Percentiles rank a stretch among this genome's conserved stretches.
Conservation (phyloP, 2,113 vertebrate species). For the Willisornis vidua region DNA sequence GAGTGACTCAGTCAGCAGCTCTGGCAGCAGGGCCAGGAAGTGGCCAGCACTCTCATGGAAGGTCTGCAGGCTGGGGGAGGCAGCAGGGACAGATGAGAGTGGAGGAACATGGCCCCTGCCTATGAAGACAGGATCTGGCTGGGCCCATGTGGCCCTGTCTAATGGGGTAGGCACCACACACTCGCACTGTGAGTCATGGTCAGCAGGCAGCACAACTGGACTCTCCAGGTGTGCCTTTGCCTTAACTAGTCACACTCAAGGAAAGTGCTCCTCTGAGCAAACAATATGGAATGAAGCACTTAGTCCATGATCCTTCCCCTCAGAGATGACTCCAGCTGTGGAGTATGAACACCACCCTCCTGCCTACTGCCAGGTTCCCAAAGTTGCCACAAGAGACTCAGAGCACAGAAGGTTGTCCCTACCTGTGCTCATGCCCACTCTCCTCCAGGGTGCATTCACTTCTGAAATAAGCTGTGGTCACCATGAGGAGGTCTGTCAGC, state of each 20-base stretch:
- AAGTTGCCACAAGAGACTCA: neutral
- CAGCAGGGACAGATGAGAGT: neutral
- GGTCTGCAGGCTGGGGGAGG: slow-evolving; percentile 51
- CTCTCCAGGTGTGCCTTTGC: neutral
- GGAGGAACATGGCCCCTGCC: neutral
- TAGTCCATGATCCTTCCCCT: neutral
- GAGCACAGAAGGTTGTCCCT: neutral
- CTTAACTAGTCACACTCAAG: neutral
- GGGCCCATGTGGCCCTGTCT: neutral
- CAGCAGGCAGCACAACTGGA: neutral
- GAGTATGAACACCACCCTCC: neutral
- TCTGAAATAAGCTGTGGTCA: slow-evolving; percentile 72
- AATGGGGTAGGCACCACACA: neutral
- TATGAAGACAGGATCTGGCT: neutral
- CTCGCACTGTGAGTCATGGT: neutral
- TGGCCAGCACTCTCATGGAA: slow-evolving; percentile 39
- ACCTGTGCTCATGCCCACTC: slow-evolving; percentile 67
- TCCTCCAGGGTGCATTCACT: slow-evolving; percentile 60
- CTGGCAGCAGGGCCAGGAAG: slow-evolving; percentile 63
- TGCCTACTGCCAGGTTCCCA: neutral
- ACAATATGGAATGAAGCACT: accelerated
- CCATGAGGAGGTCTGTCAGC: slow-evolving; percentile 66
- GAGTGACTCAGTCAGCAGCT: slow-evolving; percentile 54
- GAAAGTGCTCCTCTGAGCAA: neutral
- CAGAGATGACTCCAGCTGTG: neutral